Percentiles rank a stretch among this genome's conserved stretches.
phyloP scores from a whole-genome alignment of 2,113 vertebrate species.

The Formicarius rufipectus region DNA sequence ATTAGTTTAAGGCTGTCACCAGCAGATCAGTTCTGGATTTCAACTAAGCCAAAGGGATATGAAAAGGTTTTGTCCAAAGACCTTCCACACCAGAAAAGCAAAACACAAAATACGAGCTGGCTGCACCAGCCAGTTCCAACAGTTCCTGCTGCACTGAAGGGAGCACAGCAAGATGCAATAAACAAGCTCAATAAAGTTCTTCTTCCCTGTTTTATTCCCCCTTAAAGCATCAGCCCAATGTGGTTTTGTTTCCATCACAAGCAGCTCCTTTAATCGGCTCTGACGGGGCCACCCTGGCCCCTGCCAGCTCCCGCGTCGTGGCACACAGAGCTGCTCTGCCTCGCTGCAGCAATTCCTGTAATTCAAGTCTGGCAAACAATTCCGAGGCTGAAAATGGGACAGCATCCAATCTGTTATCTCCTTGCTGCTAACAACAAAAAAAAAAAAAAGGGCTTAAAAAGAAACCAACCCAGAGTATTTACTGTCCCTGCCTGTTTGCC shows the following conservation, averaged over 20 bases:
- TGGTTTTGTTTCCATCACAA: neutral
- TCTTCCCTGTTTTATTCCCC: neutral
- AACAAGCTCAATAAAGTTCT: neutral
- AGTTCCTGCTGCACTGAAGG: neutral
- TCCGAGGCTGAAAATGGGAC: neutral
- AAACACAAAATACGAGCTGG: neutral
- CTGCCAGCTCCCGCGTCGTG: neutral
- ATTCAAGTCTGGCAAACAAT: constrained; percentile 22
- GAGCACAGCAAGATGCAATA: neutral
- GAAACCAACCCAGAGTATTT: neutral
- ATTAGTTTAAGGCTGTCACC: neutral
- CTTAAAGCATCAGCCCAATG: neutral
- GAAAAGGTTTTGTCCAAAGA: neutral
- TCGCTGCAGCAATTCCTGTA: neutral
- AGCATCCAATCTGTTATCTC: constrained; percentile 5
- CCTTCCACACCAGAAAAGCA: neutral
- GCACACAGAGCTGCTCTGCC: neutral
- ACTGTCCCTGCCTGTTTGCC: neutral
- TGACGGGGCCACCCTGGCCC: neutral
- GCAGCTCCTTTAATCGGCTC: neutral
- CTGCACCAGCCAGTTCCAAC: neutral
- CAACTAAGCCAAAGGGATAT: neutral
- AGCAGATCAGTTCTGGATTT: neutral
- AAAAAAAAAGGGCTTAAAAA: neutral
- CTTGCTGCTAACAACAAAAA: neutral